These are phyloP conservation scores for Periphyllus acericola DNA, from an alignment of 2,888 invertebrate genomes.

Conservation along the genomic window DNA sequence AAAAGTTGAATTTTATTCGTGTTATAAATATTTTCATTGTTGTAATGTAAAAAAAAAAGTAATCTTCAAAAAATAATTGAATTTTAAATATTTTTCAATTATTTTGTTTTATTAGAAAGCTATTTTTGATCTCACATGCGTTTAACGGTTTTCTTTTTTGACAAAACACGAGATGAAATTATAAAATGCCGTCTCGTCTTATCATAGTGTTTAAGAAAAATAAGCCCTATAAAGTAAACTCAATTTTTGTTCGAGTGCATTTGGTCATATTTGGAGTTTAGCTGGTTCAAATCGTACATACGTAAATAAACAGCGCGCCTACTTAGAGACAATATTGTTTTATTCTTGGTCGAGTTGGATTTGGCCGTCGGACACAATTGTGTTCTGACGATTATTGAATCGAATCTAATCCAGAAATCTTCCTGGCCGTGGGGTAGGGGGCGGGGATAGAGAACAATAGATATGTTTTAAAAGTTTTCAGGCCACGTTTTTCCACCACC, in stretches of 20 bases:
- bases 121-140: too few species aligned
- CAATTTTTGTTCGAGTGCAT: background rate
- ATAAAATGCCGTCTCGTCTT: too few species aligned
- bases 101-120: too few species aligned
- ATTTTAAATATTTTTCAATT: too few species aligned
- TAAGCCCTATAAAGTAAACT: too few species aligned
- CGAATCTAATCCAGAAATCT: slow-evolving; percentile 17
- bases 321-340: background rate
- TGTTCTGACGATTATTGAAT: background rate
- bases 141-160: too few species aligned
- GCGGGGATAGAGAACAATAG: slow-evolving; percentile 1
- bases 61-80: too few species aligned
- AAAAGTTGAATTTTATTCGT: too few species aligned
- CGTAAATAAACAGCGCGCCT: background rate
- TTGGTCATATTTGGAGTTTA: background rate
- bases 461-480: background rate
- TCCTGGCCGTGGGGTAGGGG: background rate
- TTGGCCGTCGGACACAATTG: background rate
- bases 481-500: slow-evolving; percentile 4
- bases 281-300: background rate
- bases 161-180: too few species aligned
- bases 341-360: background rate
- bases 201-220: too few species aligned
- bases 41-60: too few species aligned
- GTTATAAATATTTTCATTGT: too few species aligned